Evolutionary conservation across 1,140 invertebrate genomes (phyloP).

Genomic region (Solenopsis fugax): DNA sequence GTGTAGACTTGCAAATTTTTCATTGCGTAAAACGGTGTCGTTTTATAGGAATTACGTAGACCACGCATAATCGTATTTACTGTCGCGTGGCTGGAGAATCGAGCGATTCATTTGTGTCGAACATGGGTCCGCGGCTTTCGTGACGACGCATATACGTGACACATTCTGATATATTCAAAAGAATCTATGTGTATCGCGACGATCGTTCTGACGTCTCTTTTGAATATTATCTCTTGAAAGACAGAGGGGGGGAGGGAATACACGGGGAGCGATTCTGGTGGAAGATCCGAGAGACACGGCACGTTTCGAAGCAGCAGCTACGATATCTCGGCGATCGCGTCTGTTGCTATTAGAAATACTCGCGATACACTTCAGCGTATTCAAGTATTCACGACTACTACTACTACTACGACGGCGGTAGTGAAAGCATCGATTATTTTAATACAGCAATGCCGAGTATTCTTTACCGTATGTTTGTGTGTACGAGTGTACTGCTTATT

Average conservation of each 20-base stretch:
- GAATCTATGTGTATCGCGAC: constrained; percentile 77
- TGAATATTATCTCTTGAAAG: constrained; percentile 70
- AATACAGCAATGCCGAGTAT: not conserved
- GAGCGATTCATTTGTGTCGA: constrained; percentile 43
- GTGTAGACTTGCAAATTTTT: not conserved
- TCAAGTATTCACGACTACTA: not conserved
- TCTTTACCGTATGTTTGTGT: not conserved
- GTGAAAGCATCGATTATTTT: constrained; percentile 40
- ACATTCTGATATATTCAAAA: constrained; percentile 78
- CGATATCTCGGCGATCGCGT: constrained; percentile 67
- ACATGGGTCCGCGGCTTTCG: constrained; percentile 66
- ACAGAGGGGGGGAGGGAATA: not conserved
- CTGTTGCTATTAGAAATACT: constrained; percentile 59
- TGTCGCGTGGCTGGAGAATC: constrained; percentile 19
- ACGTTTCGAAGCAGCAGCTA: constrained; percentile 75
- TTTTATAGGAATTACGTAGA: not conserved
- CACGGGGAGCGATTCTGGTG: constrained; percentile 42
- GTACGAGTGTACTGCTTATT: not conserved
- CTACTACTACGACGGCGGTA: not conserved
- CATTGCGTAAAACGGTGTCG: not conserved
- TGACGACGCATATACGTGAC: constrained; percentile 82
- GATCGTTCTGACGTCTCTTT: constrained; percentile 76
- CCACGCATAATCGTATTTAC: not conserved
- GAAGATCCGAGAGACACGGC: constrained; percentile 80
- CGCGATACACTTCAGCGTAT: not conserved